A percentile compares a stretch with the other conserved stretches of the same genome.
Conservation (phyloP, 2,797 vertebrate species). For the Pseudopleuronectes americanus region DNA sequence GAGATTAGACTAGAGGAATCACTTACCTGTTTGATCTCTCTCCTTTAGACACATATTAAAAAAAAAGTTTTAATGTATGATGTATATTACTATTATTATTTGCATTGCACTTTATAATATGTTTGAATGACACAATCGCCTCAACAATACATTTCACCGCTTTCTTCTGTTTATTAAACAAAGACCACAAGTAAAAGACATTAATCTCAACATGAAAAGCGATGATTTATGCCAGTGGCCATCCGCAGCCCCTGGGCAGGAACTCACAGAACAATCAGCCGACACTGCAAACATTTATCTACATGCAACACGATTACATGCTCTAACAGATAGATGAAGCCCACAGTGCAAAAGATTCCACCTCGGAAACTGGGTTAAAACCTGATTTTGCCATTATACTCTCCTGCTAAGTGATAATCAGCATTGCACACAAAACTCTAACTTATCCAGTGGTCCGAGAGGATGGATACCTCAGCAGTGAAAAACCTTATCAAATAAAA, state of each 20-base stretch:
- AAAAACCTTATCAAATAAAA: no score
- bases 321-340: neutral
- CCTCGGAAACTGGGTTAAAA: neutral
- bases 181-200: neutral
- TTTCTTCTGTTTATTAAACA: neutral
- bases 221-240: neutral
- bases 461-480: neutral
- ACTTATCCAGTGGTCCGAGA: neutral
- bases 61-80: no score
- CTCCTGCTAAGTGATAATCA: neutral
- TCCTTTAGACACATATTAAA: no score
- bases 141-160: neutral
- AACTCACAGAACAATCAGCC: neutral
- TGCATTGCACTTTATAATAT: no score
- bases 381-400: neutral
- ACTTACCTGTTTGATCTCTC: no score
- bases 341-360: neutral
- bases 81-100: no score
- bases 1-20: no score
- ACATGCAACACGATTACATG: neutral
- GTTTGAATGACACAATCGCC: no score
- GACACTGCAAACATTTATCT: neutral
- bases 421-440: neutral
- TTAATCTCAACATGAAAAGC: neutral
- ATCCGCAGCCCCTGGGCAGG: neutral